These are phyloP conservation scores for Meiosimyza decipiens DNA, from an alignment of 2,888 invertebrate genomes.

Conservation along the genomic window DNA sequence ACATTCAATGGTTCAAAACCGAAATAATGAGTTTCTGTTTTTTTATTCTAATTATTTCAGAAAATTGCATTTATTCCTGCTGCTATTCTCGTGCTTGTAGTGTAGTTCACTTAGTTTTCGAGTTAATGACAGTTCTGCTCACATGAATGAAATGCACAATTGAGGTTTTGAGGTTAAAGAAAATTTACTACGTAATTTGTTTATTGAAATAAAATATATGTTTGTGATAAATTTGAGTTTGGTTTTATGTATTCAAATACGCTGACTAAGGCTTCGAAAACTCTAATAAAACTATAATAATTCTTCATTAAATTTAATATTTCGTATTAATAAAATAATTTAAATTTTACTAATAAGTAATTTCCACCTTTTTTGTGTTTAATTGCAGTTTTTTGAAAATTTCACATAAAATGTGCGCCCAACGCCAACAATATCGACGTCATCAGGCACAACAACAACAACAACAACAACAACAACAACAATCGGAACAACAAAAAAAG, in stretches of 20 bases:
- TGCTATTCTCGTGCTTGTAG: not conserved
- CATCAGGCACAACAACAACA: constrained; percentile 1
- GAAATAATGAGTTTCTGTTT: not conserved
- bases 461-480: constrained; percentile 1
- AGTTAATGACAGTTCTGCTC: not conserved
- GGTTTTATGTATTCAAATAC: no score
- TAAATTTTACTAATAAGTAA: no score
- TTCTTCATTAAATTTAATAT: no score
- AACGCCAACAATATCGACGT: not conserved
- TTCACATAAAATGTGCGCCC: constrained; percentile 22
- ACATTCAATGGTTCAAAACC: not conserved
- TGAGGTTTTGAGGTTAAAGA: constrained; percentile 11
- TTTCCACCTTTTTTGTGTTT: no score
- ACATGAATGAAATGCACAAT: constrained; percentile 15
- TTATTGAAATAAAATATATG: no score
- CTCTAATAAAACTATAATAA: no score
- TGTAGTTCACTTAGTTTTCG: constrained; percentile 9
- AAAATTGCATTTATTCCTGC: not conserved
- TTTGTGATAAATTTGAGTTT: no score
- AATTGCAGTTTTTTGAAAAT: no score
- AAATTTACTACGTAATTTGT: constrained; percentile 5
- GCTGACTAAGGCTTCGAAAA: no score
- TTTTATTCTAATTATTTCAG: constrained; percentile 9
- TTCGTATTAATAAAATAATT: no score
- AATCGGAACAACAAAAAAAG: not conserved